Conservation (phyloP, 1,140 invertebrate species). For the Aphaenogaster rudis region DNA sequence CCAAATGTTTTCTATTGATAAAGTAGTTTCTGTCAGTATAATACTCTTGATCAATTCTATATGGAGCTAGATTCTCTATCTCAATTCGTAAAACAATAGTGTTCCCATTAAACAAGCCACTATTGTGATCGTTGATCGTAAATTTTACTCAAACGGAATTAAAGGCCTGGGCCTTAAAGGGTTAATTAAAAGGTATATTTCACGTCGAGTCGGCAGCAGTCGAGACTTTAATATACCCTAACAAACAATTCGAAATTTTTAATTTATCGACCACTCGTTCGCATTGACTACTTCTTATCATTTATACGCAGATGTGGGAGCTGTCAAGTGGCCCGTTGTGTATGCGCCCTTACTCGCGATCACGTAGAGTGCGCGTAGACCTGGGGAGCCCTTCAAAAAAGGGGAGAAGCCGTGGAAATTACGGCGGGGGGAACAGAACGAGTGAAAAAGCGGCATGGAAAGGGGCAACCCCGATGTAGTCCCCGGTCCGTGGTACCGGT, state of each 20-base stretch:
- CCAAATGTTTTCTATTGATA: too few relatives aligned
- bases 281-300: constrained; percentile 18
- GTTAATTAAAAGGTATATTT: neutral
- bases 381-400: constrained; percentile 64
- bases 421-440: constrained; percentile 30
- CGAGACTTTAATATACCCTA: neutral
- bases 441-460: constrained; percentile 78
- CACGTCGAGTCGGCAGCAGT: neutral
- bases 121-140: too few relatives aligned
- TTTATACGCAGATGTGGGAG: constrained; percentile 14
- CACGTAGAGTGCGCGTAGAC: constrained; percentile 39
- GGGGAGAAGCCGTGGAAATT: constrained; percentile 48
- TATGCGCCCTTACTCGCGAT: constrained; percentile 41
- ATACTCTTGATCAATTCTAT: too few relatives aligned
- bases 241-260: neutral
- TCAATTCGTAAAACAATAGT: too few relatives aligned
- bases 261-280: constrained; percentile 62
- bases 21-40: too few relatives aligned
- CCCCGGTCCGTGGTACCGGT: constrained; percentile 75
- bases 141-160: too few relatives aligned
- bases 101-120: too few relatives aligned
- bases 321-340: constrained; percentile 38
- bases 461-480: constrained; percentile 67
- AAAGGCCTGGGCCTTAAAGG: too few relatives aligned
- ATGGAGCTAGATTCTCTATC: too few relatives aligned